Evolutionary conservation across 2,797 vertebrate genomes (phyloP), one percentile per base, ranked within the genome.

Genomic region (Bradypodion ventrale): DNA sequence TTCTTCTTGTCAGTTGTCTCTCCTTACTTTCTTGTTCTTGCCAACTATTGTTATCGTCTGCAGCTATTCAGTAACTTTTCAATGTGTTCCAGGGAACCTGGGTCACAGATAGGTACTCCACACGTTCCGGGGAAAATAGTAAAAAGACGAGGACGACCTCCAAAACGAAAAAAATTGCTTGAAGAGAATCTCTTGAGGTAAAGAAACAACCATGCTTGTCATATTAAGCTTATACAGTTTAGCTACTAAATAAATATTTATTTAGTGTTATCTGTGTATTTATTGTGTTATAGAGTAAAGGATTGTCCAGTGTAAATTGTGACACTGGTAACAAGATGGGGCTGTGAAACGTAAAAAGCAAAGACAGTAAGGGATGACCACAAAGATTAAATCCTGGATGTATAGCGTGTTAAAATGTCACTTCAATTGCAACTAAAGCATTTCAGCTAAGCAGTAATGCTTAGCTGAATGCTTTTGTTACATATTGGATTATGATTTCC

Each of bases 61-160:
- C 52, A 82, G 74, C 60, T 91, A 84, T 70, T 90, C 90, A 76
- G 89, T 86, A 82, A 82, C 65, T 82, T 86, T 91, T 90, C 87
- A 86, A 60, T 10, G 0, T 92, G 86, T 90, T 25, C 1, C 90
- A 96, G 96, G 89, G 95, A 88, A 84, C 94, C 78, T 7, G 93
- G 92, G 85, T 94, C 87, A 80, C 95, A 95, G 65, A 91, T 93
- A 19, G 94, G 84, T 85, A 89, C 92, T 86, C 89, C 93, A 68
- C 89, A 52, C 1, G 77, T 87, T 93, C 95, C 94, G 94, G 96
- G 94, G 84, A 97, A 96, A 95, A 95, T 95, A 1, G 95, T 94
- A 88, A 96, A 97, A 95, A 97, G 96, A 94, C 96, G 98, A 92
- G 98, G 98, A 84, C 96, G 98, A 91, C 99, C 98, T 82, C 98